Conservation (phyloP, 1,140 invertebrate species). For the Propsilocerus akamusi region DNA sequence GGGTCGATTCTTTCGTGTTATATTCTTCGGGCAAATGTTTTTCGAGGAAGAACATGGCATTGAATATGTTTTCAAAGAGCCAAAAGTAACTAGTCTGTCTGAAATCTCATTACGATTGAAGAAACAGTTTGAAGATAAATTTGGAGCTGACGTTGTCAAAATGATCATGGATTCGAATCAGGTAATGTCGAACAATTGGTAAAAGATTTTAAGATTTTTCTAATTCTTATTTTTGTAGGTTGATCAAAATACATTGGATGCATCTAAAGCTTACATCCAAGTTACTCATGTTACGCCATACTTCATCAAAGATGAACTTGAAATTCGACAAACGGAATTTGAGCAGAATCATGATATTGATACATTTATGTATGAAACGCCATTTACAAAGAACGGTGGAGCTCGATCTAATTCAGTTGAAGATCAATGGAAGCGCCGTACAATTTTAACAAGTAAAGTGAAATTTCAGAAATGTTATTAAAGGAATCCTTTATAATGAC, state of each 20-base stretch:
- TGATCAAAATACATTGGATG: constrained; percentile 52
- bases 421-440: constrained; percentile 75
- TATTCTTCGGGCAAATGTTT: constrained; percentile 65
- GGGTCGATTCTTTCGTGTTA: constrained; percentile 76
- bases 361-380: constrained; percentile 82
- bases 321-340: constrained; percentile 52
- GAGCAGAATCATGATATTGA: constrained; percentile 74
- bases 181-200: constrained; percentile 27
- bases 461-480: constrained; percentile 7
- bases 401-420: constrained; percentile 53
- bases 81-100: constrained; percentile 79
- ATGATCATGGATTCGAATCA: constrained; percentile 84
- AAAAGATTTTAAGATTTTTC: background rate
- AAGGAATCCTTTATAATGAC: background rate
- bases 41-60: constrained; percentile 83
- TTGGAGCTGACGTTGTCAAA: constrained; percentile 65
- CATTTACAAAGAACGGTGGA: constrained; percentile 70
- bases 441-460: constrained; percentile 55
- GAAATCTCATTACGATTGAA: constrained; percentile 78
- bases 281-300: constrained; percentile 73
- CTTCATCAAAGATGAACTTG: constrained; percentile 47
- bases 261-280: constrained; percentile 77
- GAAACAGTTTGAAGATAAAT: constrained; percentile 67
- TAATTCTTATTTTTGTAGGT: constrained; percentile 34
- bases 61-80: constrained; percentile 92